Evolutionary conservation across 1,140 invertebrate genomes (phyloP).

Genomic region (Teleogryllus occipitalis): DNA sequence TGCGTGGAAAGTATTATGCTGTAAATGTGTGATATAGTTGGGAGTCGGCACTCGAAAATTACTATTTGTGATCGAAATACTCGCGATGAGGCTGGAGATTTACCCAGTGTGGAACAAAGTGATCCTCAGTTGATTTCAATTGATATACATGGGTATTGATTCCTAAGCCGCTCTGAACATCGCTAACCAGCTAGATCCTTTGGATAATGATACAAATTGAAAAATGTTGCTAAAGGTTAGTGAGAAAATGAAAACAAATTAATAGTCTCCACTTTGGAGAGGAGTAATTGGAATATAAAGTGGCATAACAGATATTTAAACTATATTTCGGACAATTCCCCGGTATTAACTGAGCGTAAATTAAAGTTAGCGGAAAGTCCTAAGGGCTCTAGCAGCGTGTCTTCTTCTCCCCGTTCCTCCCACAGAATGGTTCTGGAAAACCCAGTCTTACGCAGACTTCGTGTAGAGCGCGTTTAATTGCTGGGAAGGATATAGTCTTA

Average conservation of each 20-base stretch:
- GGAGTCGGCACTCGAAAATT: not conserved
- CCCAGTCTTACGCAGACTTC: no score
- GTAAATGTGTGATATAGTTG: not conserved
- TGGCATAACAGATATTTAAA: slow-evolving; percentile 5
- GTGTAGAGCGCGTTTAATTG: no score
- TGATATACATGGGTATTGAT: slow-evolving; percentile 5
- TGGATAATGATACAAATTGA: not conserved
- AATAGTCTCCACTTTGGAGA: not conserved
- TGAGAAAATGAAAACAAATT: slow-evolving; percentile 6
- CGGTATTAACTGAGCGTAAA: not conserved
- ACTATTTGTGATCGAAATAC: not conserved
- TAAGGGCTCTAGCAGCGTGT: not conserved
- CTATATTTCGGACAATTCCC: not conserved
- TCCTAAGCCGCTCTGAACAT: not conserved
- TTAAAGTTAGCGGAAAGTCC: not conserved
- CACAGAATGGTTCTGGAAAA: no score
- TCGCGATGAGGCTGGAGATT: not conserved
- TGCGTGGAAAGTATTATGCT: not conserved
- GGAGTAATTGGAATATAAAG: not conserved
- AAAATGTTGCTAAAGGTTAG: slow-evolving; percentile 5
- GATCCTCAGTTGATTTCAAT: not conserved
- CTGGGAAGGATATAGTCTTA: no score
- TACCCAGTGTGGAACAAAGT: not conserved
- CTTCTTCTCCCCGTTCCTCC: no score
- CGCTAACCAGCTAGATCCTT: not conserved